phyloP scores from a whole-genome alignment of 2,113 vertebrate genomes.

The Neofelis nebulosa region DNA sequence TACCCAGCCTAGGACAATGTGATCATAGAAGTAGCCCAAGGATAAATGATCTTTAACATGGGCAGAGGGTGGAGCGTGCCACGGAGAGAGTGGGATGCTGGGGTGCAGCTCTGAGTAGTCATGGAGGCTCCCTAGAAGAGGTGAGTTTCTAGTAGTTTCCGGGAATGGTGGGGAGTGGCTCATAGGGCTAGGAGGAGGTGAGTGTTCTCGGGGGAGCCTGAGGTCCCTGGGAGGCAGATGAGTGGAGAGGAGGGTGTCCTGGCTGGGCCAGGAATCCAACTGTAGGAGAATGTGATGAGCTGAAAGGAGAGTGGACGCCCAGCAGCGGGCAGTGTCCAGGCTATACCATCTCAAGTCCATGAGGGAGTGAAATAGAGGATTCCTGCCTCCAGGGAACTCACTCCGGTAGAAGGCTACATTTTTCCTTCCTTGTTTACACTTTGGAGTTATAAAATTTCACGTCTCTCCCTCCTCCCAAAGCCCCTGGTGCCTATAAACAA shows the following conservation, averaged over 20 bases:
- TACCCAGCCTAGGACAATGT: background rate
- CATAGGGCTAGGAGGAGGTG: background rate
- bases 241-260: background rate
- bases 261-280: background rate
- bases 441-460: slow-evolving; percentile 33
- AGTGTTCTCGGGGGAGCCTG: background rate
- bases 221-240: background rate
- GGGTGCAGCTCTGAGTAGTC: background rate
- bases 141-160: background rate
- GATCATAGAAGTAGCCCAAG: background rate
- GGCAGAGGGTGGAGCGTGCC: background rate
- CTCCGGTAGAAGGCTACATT: background rate
- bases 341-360: background rate
- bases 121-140: background rate
- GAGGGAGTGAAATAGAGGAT: background rate
- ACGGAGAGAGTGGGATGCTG: background rate
- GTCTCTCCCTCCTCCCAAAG: background rate
- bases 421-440: slow-evolving; percentile 50
- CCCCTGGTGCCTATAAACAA: slow-evolving; percentile 8
- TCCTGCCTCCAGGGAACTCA: background rate
- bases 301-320: too few species aligned
- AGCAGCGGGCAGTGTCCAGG: rapidly evolving
- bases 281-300: rapidly evolving
- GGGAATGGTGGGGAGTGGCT: background rate
- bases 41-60: background rate